Conservation (phyloP, 1,140 invertebrate genomes). For the Scaptomyza hsui region DNA sequence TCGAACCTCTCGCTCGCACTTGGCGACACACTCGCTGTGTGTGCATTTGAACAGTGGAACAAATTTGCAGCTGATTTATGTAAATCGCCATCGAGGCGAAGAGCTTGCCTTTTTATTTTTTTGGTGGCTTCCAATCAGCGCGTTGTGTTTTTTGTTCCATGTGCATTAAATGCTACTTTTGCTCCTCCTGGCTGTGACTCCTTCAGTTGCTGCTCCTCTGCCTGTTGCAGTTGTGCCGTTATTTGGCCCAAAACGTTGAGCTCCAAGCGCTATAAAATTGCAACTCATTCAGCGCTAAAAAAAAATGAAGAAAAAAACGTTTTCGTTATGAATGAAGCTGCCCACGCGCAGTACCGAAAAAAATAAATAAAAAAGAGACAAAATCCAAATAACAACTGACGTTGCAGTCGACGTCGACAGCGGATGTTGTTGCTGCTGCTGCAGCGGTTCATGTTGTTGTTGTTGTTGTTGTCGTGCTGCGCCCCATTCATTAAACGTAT, state of each 20-base stretch:
- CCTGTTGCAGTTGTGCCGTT: constrained; percentile 55
- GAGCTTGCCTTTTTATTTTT: not conserved
- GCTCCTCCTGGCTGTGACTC: constrained; percentile 32
- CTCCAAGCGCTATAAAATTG: constrained; percentile 58
- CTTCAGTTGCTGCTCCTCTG: constrained; percentile 21
- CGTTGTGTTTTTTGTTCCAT: constrained; percentile 25
- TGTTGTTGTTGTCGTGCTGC: constrained; percentile 34
- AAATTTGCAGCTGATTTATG: constrained; percentile 82
- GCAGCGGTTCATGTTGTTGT: constrained; percentile 1
- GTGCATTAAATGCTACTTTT: constrained; percentile 18
- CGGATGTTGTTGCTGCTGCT: constrained; percentile 32
- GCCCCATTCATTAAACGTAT: constrained; percentile 48
- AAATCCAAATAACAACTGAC: constrained; percentile 14
- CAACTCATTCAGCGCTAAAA: constrained; percentile 73
- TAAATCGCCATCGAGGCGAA: constrained; percentile 62
- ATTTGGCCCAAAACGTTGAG: constrained; percentile 55
- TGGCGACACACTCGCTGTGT: constrained; percentile 36
- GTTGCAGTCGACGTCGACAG: constrained; percentile 42
- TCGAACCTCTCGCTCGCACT: constrained; percentile 74
- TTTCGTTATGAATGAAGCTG: constrained; percentile 77
- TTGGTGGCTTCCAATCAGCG: constrained; percentile 65
- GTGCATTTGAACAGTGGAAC: constrained; percentile 80
- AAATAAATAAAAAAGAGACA: not conserved
- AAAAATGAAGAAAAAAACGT: not conserved
- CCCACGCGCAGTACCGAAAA: constrained; percentile 59